Percentiles rank a stretch among this genome's conserved stretches.
Conservation (phyloP, 2,113 vertebrate species). For the Marcusenius ussheri region DNA sequence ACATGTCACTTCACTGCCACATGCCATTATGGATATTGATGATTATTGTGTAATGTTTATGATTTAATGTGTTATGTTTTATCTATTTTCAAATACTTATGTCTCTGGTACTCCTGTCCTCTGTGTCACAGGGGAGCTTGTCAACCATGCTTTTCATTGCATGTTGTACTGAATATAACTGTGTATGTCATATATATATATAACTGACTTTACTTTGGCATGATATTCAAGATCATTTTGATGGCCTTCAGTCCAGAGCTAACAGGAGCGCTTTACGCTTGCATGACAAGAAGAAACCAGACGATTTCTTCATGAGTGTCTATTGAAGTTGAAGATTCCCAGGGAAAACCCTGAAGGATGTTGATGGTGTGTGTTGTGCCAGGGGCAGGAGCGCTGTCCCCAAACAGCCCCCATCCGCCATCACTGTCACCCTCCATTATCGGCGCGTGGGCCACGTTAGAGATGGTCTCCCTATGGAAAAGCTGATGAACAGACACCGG, state of each 20-base stretch:
- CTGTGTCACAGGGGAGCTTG: not conserved
- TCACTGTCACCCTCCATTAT: not conserved
- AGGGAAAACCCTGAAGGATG: not conserved
- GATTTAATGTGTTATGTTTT: not conserved
- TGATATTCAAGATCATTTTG: not conserved
- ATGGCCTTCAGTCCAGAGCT: not conserved
- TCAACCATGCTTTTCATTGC: not conserved
- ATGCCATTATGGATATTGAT: not conserved
- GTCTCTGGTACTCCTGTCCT: not conserved
- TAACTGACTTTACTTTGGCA: not conserved
- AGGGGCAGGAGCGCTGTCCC: not conserved
- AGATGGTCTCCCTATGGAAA: not conserved
- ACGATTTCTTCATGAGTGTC: not conserved
- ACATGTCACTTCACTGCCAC: not conserved
- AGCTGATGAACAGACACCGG: not conserved
- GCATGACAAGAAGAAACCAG: not conserved
- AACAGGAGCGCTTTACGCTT: not conserved
- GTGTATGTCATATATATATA: not conserved
- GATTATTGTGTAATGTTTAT: not conserved
- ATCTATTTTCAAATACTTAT: not conserved
- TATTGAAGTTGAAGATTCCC: not conserved
- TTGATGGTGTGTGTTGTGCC: not conserved
- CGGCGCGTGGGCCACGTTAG: not conserved
- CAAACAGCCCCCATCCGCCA: not conserved
- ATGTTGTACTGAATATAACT: not conserved